A percentile compares a stretch with the other conserved stretches of the same genome.
phyloP scores from a whole-genome alignment of 2,113 vertebrate genomes.

The Scartelaos histophorus region DNA sequence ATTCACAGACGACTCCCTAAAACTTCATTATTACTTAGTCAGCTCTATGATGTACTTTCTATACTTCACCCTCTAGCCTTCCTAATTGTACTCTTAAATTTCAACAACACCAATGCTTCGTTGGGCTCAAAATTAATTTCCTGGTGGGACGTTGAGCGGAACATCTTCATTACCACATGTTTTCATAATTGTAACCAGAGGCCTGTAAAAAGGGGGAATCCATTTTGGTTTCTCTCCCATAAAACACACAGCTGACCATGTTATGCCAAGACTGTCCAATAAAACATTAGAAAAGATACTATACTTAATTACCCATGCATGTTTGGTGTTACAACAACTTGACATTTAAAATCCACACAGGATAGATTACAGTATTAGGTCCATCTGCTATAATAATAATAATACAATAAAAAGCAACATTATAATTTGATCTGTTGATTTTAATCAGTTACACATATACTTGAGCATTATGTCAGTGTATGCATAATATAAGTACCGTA shows the following conservation, averaged over 20 bases:
- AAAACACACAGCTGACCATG: constrained; percentile 27
- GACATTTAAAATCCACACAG: constrained; percentile 15
- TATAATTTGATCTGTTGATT: too few species aligned
- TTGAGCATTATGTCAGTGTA: too few species aligned
- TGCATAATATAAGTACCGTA: too few species aligned
- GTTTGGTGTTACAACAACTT: constrained; percentile 29
- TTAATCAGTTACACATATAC: too few species aligned
- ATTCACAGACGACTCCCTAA: constrained; percentile 29
- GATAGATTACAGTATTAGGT: background rate
- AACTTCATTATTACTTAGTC: constrained; percentile 26
- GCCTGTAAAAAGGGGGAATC: constrained; percentile 40
- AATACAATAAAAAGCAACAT: too few species aligned
- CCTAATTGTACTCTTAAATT: constrained; percentile 46
- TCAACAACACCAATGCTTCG: constrained; percentile 48
- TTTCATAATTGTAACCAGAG: constrained; percentile 66
- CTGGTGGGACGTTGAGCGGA: constrained; percentile 57
- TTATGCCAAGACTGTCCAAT: constrained; percentile 20
- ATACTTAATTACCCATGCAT: constrained; percentile 3
- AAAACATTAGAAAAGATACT: constrained; percentile 20
- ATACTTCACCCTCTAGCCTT: constrained; percentile 27
- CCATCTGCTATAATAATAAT: background rate
- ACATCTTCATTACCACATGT: constrained; percentile 63
- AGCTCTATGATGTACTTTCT: background rate
- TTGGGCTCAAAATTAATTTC: constrained; percentile 59
- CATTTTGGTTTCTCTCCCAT: constrained; percentile 25